Percentiles rank a stretch among this genome's conserved stretches.
Conservation (phyloP, 2,888 invertebrate species). For the Meteorus colon region DNA sequence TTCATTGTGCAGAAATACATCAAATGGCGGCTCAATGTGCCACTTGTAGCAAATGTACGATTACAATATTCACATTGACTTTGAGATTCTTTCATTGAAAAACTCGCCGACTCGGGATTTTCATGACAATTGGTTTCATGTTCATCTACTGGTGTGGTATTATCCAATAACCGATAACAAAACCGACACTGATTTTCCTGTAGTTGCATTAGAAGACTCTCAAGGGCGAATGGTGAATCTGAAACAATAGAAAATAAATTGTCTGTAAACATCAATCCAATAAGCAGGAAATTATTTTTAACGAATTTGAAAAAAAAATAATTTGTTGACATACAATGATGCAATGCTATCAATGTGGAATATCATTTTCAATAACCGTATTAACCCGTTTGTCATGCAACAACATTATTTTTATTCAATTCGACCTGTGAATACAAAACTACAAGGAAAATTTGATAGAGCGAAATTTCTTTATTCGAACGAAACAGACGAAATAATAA, state of each 20-base stretch:
- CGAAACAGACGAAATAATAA: not conserved
- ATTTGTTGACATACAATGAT: not conserved
- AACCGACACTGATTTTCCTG: slow-evolving; percentile 26
- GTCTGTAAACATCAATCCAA: not conserved
- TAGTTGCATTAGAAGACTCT: not conserved
- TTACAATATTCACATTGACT: slow-evolving; percentile 19
- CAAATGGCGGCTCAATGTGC: slow-evolving; percentile 19
- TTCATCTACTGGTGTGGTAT: not conserved
- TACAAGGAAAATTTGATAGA: not conserved
- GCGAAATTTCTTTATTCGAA: not conserved
- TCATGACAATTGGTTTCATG: slow-evolving; percentile 5
- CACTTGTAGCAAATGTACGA: slow-evolving; percentile 22
- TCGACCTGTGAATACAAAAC: slow-evolving; percentile 6
- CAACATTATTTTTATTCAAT: not conserved
- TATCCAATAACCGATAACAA: slow-evolving; percentile 24
- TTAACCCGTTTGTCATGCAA: slow-evolving; percentile 11
- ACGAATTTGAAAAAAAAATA: not conserved
- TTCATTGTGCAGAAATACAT: slow-evolving; percentile 16
- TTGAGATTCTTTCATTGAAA: slow-evolving; percentile 5
- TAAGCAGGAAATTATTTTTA: not conserved
- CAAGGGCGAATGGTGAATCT: slow-evolving; percentile 17
- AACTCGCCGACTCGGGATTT: not conserved
- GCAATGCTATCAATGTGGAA: not conserved
- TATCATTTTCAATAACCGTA: slow-evolving; percentile 2
- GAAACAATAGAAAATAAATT: slow-evolving; percentile 19